Base-by-base conservation (phyloP, 2,113 vertebrate species). In the Porphyrio hochstetteri region DNA sequence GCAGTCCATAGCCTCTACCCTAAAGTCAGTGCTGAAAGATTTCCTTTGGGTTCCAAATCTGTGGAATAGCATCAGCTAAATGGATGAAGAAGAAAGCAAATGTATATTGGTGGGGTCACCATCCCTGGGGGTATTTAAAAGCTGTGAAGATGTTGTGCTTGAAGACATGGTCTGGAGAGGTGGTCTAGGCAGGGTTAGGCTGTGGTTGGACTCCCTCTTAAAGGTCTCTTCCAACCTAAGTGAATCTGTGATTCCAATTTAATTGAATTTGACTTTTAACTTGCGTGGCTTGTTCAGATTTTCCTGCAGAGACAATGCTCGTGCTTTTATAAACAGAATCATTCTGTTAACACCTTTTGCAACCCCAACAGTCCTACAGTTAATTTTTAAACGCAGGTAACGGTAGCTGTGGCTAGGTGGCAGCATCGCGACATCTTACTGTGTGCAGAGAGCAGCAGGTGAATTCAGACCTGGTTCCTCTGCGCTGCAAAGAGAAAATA, bases 341-440 rank as follows among this genome's bases (percentile, higher is more conserved):
- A 56, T 82, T 80, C 24, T 33, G 17, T 56, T 83, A 95, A 95
- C n/a, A 38, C 57, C 68, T 86, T 16, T 48, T 71, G 59, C 64
- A 67, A 5, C 19, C 28, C 33, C 36, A 13, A 52, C 50, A 48
- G 46, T 48, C 19, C 44, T 17, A 44, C 21, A 18, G 44, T 48
- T 52, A 25, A 1, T 27, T 65, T 79, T 65, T 9, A 21, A 2
- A 27, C n/a, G 44, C 13, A 42, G 61, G 1, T 27, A 31, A 1
- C 4, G 63, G 33, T 5, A 52, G 35, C 36, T 88, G 1, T 78
- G 13, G 82, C 88, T 95, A 97, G 96, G 50, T 94, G 96, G 96
- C 96, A 95, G 95, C 71, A 21, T 94, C 70, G 86, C 52, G 42
- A 55, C 60, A 88, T 46, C 25, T 64, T 23, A 57, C 28, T 8